phyloP scores from a whole-genome alignment of 2,113 vertebrate species.

The Globicephala melas region DNA sequence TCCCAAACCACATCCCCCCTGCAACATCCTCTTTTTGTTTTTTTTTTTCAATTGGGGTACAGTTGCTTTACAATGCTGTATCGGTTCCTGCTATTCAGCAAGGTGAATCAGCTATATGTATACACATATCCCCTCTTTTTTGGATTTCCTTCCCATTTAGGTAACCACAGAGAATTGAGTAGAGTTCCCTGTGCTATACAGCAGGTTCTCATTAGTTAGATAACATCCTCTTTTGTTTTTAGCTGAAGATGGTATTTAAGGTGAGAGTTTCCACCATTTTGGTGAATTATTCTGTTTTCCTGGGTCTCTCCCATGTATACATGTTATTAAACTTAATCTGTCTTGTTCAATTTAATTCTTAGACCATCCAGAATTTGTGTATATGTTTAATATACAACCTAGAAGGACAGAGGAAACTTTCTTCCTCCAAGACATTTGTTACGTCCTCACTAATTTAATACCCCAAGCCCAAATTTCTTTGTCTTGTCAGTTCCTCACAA shows the following conservation, averaged over 20 bases:
- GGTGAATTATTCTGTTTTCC: not conserved
- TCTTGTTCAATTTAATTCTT: not conserved
- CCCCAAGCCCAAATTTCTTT: not conserved
- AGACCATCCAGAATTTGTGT: not conserved
- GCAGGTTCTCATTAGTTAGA: too few relatives aligned
- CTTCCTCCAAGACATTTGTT: not conserved
- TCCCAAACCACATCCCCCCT: not conserved
- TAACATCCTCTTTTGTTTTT: not conserved
- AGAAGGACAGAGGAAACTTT: not conserved
- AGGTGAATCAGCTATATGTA: too few relatives aligned
- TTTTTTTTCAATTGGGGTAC: too few relatives aligned
- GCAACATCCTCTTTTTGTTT: not conserved
- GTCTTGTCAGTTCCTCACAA: not conserved
- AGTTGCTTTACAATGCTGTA: too few relatives aligned
- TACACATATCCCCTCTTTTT: too few relatives aligned
- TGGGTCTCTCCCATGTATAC: not conserved
- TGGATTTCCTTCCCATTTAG: too few relatives aligned
- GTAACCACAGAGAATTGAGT: too few relatives aligned
- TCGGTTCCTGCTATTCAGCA: too few relatives aligned
- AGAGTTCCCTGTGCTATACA: too few relatives aligned
- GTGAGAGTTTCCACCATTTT: not conserved
- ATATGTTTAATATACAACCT: not conserved
- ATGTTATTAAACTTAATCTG: not conserved
- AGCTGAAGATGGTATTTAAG: not conserved
- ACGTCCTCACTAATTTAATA: not conserved